These are phyloP conservation scores for Brachynemurus nebulosus DNA, from an alignment of 2,888 invertebrate species.

Conservation along the genomic window DNA sequence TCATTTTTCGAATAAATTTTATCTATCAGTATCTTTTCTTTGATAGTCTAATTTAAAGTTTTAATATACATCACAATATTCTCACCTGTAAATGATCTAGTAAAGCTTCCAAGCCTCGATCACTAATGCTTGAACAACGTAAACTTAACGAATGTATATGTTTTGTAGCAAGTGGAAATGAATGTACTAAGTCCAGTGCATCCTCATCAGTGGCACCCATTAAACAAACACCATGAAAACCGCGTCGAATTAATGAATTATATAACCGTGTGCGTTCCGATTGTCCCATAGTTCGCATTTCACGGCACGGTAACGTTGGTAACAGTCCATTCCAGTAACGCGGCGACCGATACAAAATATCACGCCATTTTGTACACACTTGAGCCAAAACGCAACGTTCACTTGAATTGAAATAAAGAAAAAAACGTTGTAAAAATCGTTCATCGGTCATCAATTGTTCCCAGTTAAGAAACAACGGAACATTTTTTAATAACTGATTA, in stretches of 20 bases:
- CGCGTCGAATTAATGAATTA: conserved; percentile 67
- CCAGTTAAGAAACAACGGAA: conserved; percentile 47
- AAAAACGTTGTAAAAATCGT: conserved; percentile 70
- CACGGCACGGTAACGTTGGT: conserved; percentile 76
- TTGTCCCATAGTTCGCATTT: conserved; percentile 48
- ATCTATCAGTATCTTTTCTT: background rate
- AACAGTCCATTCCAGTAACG: conserved; percentile 76
- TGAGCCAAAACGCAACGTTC: conserved; percentile 71
- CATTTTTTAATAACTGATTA: conserved; percentile 32
- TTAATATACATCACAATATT: background rate
- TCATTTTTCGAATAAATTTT: background rate
- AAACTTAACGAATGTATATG: conserved; percentile 75
- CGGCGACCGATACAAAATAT: conserved; percentile 75
- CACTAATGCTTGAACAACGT: conserved; percentile 80
- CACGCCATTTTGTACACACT: conserved; percentile 56
- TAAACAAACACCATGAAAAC: conserved; percentile 72
- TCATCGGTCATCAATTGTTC: conserved; percentile 71
- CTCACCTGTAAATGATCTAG: conserved; percentile 76
- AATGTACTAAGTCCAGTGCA: conserved; percentile 72
- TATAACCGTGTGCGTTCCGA: conserved; percentile 51
- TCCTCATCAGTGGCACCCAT: conserved; percentile 83
- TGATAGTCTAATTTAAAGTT: background rate
- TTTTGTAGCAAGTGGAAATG: conserved; percentile 68
- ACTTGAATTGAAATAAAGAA: conserved; percentile 63
- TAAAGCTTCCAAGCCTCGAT: conserved; percentile 76